Conservation (phyloP, 2,113 vertebrate genomes). For the Pluvianellus socialis region DNA sequence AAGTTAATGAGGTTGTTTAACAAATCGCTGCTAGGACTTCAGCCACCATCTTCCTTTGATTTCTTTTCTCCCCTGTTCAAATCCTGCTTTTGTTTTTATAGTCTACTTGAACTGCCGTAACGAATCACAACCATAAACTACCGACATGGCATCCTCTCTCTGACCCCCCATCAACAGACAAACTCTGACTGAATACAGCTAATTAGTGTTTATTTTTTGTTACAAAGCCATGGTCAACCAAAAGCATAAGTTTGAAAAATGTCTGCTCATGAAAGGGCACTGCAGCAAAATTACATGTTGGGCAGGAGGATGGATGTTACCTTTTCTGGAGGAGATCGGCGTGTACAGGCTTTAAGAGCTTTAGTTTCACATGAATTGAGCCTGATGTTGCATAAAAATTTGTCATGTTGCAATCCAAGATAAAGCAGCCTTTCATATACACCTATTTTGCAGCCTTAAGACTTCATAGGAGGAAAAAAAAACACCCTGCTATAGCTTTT, state of each 20-base stretch:
- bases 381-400: constrained; percentile 26
- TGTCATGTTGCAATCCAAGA: neutral
- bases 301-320: neutral
- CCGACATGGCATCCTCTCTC: accelerated
- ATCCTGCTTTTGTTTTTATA: neutral
- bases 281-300: neutral
- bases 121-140: neutral
- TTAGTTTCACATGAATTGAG: constrained; percentile 26
- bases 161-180: neutral
- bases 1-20: neutral
- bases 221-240: neutral
- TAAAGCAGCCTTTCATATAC: neutral
- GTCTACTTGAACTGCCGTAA: neutral
- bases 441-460: neutral
- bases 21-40: neutral
- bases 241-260: neutral
- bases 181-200: neutral
- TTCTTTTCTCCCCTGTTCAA: neutral
- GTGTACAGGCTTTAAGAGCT: neutral
- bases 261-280: neutral
- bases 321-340: neutral
- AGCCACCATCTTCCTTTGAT: neutral
- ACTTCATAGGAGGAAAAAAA: neutral
- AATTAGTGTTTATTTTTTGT: neutral
- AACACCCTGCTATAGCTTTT: neutral